A percentile compares a stretch with the other conserved stretches of the same genome.
Conservation (phyloP, 2,113 vertebrate genomes). For the Hippocampus comes region DNA sequence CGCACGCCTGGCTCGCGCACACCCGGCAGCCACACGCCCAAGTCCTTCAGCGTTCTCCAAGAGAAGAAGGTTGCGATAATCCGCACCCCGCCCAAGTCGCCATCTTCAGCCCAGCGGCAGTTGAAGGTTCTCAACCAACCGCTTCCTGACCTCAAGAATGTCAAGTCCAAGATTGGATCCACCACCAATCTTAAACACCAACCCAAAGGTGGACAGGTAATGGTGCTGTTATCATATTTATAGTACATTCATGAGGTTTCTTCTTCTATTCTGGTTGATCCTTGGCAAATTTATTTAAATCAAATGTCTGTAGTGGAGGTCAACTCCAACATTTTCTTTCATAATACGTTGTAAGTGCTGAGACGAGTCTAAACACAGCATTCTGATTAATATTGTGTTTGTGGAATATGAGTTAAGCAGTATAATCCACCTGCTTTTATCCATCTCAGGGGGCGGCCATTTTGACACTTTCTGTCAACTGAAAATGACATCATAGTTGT, state of each 20-base stretch:
- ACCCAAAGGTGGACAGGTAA: constrained; percentile 94
- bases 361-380: too few relatives aligned
- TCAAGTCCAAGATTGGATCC: constrained; percentile 93
- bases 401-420: too few relatives aligned
- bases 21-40: constrained; percentile 89
- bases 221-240: constrained; percentile 1
- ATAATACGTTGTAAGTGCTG: too few relatives aligned
- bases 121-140: constrained; percentile 90
- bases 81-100: constrained; percentile 92
- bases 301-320: too few relatives aligned
- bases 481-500: too few relatives aligned
- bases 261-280: not conserved
- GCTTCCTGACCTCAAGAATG: constrained; percentile 89
- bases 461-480: too few relatives aligned
- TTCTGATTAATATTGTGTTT: not conserved
- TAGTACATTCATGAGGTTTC: not conserved
- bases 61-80: constrained; percentile 96
- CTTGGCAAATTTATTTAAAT: not conserved
- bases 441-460: too few relatives aligned
- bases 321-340: too few relatives aligned
- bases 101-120: constrained; percentile 85
- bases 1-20: constrained; percentile 91
- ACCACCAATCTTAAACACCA: constrained; percentile 90
- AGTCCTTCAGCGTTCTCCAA: constrained; percentile 85
- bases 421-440: too few relatives aligned